phyloP scores from a whole-genome alignment of 1,140 invertebrate genomes.

The Drosophila arizonae region DNA sequence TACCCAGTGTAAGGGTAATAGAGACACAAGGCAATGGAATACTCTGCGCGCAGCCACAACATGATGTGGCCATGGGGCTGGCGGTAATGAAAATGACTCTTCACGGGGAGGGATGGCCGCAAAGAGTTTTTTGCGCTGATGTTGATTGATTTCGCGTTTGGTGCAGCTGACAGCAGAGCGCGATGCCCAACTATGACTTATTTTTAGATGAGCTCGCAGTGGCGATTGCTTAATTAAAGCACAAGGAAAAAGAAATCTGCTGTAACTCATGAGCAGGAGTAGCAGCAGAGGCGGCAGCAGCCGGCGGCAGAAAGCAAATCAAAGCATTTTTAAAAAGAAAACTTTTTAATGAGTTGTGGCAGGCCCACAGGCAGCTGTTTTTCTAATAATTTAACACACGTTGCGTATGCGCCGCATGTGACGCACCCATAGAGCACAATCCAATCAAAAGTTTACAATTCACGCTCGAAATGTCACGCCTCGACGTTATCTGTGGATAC shows the following conservation, averaged over 20 bases:
- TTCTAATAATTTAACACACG: constrained; percentile 69
- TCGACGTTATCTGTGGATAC: constrained; percentile 35
- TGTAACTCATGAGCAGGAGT: constrained; percentile 8
- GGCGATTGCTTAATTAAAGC: constrained; percentile 70
- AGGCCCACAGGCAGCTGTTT: constrained; percentile 38
- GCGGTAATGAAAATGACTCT: constrained; percentile 65
- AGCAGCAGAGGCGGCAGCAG: neutral
- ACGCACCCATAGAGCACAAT: constrained; percentile 58
- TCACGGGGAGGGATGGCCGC: constrained; percentile 16
- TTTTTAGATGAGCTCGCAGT: constrained; percentile 27
- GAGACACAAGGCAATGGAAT: constrained; percentile 39
- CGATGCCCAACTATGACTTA: constrained; percentile 41
- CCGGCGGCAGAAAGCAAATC: constrained; percentile 52
- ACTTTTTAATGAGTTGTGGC: constrained; percentile 76
- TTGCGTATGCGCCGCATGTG: constrained; percentile 61
- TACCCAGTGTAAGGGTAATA: neutral
- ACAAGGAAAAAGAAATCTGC: constrained; percentile 6
- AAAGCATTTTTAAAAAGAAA: constrained; percentile 60
- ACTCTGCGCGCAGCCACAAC: constrained; percentile 31
- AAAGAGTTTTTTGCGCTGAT: constrained; percentile 44
- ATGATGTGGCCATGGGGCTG: constrained; percentile 17
- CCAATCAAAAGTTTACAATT: constrained; percentile 81
- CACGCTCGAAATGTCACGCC: constrained; percentile 72
- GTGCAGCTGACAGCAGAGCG: constrained; percentile 50
- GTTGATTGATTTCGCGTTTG: constrained; percentile 72